phyloP scores from a whole-genome alignment of 2,888 invertebrate species.

The Hydraecia micacea region DNA sequence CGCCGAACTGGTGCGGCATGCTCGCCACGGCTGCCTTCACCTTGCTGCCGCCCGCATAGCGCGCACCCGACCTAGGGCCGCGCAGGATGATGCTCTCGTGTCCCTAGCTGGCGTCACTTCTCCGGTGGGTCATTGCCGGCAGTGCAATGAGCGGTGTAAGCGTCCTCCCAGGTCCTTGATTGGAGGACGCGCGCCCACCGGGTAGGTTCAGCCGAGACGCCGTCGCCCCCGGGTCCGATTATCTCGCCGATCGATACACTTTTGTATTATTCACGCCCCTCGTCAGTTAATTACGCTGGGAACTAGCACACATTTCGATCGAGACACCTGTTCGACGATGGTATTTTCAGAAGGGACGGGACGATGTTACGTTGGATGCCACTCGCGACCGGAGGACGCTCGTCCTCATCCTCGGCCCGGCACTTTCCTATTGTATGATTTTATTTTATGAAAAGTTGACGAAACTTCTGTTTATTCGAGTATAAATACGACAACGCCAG shows the following conservation, averaged over 20 bases:
- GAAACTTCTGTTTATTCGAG: slow-evolving; percentile 83
- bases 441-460: slow-evolving; percentile 69
- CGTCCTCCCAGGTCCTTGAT: slow-evolving; percentile 45
- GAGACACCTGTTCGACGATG: slow-evolving; percentile 94
- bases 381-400: slow-evolving; percentile 48
- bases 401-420: slow-evolving; percentile 34
- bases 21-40: slow-evolving; percentile 89
- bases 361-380: slow-evolving; percentile 76
- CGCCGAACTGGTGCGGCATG: slow-evolving; percentile 96
- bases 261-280: slow-evolving; percentile 87
- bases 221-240: slow-evolving; percentile 65
- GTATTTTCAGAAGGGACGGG: slow-evolving; percentile 92
- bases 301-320: slow-evolving; percentile 91
- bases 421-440: slow-evolving; percentile 52
- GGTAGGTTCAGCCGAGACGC: slow-evolving; percentile 25
- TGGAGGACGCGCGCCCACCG: slow-evolving; percentile 40
- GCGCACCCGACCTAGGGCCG: slow-evolving; percentile 67
- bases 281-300: slow-evolving; percentile 88
- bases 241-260: slow-evolving; percentile 86
- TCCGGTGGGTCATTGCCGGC: slow-evolving; percentile 60
- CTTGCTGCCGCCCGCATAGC: slow-evolving; percentile 79
- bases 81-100: slow-evolving; percentile 50
- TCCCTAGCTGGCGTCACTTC: slow-evolving; percentile 70
- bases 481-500: slow-evolving; percentile 87
- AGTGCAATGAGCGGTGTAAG: slow-evolving; percentile 34